A percentile compares a stretch with the other conserved stretches of the same genome.
Evolutionary conservation across 2,888 invertebrate species (phyloP).

Genomic region (Tillus elongatus): DNA sequence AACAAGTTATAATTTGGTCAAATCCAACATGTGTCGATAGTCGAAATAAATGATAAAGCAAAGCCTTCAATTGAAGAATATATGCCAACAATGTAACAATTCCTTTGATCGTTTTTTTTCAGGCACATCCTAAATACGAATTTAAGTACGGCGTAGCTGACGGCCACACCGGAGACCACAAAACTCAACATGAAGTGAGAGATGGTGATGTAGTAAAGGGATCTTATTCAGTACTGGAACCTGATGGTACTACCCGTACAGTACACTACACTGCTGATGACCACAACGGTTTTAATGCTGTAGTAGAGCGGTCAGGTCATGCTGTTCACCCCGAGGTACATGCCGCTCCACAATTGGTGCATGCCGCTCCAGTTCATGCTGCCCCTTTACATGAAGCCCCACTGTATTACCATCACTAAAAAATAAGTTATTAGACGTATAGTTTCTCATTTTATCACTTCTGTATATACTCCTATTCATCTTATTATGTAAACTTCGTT

Average conservation of each 20-base stretch:
- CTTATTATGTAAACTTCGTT: too few species aligned
- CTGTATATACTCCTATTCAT: too few species aligned
- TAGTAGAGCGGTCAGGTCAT: conserved; percentile 42
- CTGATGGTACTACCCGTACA: conserved; percentile 47
- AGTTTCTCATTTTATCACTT: too few species aligned
- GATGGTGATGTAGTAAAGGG: conserved; percentile 49
- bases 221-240: conserved; percentile 44
- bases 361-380: conserved; percentile 8
- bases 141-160: conserved; percentile 49
- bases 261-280: conserved; percentile 50
- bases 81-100: too few species aligned
- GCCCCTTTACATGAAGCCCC: conserved; percentile 2
- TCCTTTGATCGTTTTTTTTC: not conserved
- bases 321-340: conserved; percentile 42
- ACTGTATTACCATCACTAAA: too few species aligned
- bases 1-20: too few species aligned
- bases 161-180: conserved; percentile 49
- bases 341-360: not conserved
- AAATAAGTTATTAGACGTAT: too few species aligned
- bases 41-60: too few species aligned
- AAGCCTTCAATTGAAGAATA: too few species aligned
- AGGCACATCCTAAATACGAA: conserved; percentile 51
- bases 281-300: too few species aligned
- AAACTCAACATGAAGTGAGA: conserved; percentile 44
- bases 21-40: too few species aligned